These are phyloP conservation scores for Sisor rabdophorus DNA, from an alignment of 2,113 vertebrate species.

Conservation along the genomic window DNA sequence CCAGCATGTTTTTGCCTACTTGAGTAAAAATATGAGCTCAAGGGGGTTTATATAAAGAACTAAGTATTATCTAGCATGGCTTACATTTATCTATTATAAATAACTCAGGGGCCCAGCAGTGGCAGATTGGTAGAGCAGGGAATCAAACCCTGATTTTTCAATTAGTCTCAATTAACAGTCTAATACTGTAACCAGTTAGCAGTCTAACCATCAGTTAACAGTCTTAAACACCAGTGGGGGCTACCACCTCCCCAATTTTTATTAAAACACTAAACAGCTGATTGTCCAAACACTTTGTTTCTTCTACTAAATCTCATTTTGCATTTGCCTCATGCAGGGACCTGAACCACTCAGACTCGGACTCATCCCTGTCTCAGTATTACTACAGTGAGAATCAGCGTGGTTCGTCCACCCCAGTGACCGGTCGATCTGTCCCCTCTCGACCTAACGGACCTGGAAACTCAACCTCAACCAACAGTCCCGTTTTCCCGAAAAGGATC, in stretches of 20 bases:
- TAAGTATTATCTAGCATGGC: too few species aligned
- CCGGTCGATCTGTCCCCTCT: conserved; percentile 46
- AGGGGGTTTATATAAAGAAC: too few species aligned
- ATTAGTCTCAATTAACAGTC: too few species aligned
- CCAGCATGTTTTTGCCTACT: too few species aligned
- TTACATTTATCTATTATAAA: too few species aligned
- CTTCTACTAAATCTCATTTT: neutral
- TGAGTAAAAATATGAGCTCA: too few species aligned
- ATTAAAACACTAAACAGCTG: neutral
- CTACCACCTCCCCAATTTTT: neutral
- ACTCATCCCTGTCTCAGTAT: conserved; percentile 80
- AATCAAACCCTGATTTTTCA: too few species aligned
- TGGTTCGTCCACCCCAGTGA: conserved; percentile 54
- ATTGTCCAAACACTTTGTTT: neutral
- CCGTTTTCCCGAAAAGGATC: conserved; percentile 65
- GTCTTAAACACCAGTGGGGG: neutral
- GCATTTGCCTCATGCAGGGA: conserved; percentile 67
- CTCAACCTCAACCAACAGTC: conserved; percentile 67
- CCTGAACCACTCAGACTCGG: conserved; percentile 84
- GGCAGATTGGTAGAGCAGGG: too few species aligned
- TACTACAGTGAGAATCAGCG: conserved; percentile 69
- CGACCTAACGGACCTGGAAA: conserved; percentile 62
- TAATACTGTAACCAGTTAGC: too few species aligned
- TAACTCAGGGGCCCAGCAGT: too few species aligned
- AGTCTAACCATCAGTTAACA: too few species aligned